Evolutionary conservation across 2,888 invertebrate species (phyloP).

Genomic region (Hirudinaria manillensis): DNA sequence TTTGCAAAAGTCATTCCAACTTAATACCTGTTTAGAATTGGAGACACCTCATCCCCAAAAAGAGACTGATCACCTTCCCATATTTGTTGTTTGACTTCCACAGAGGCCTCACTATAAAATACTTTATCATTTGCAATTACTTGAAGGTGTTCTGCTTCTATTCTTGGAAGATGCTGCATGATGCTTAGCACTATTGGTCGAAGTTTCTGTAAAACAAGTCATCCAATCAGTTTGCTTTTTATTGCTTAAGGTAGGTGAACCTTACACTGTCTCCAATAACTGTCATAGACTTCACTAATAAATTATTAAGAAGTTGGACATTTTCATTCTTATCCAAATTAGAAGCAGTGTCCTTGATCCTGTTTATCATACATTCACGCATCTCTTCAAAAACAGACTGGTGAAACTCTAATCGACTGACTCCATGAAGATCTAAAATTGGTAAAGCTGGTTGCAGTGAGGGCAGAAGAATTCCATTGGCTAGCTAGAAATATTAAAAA

Average conservation of each 20-base stretch:
- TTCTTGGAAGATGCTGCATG: slow-evolving; percentile 81
- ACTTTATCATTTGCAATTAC: slow-evolving; percentile 60
- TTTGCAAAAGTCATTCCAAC: background rate
- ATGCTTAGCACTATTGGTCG: slow-evolving; percentile 92
- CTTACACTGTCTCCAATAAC: slow-evolving; percentile 75
- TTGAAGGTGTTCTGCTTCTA: slow-evolving; percentile 66
- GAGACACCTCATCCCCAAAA: slow-evolving; percentile 94
- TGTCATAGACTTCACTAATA: slow-evolving; percentile 84
- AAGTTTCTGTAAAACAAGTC: slow-evolving; percentile 59
- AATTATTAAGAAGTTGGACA: slow-evolving; percentile 78
- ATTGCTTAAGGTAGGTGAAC: background rate
- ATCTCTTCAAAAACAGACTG: slow-evolving; percentile 62
- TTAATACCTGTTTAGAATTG: slow-evolving; percentile 70
- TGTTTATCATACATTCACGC: slow-evolving; percentile 46
- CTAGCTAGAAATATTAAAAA: slow-evolving; percentile 60
- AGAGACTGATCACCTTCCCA: slow-evolving; percentile 95
- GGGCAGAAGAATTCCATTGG: slow-evolving; percentile 62
- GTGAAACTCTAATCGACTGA: slow-evolving; percentile 77
- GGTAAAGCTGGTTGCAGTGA: slow-evolving; percentile 90
- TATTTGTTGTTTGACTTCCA: slow-evolving; percentile 92
- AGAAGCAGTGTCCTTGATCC: slow-evolving; percentile 46
- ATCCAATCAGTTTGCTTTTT: slow-evolving; percentile 64
- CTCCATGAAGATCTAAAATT: slow-evolving; percentile 84
- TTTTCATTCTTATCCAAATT: slow-evolving; percentile 52
- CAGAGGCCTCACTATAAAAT: slow-evolving; percentile 85